Conservation (phyloP, 1,140 invertebrate species). For the Zaprionus lachaisei region DNA sequence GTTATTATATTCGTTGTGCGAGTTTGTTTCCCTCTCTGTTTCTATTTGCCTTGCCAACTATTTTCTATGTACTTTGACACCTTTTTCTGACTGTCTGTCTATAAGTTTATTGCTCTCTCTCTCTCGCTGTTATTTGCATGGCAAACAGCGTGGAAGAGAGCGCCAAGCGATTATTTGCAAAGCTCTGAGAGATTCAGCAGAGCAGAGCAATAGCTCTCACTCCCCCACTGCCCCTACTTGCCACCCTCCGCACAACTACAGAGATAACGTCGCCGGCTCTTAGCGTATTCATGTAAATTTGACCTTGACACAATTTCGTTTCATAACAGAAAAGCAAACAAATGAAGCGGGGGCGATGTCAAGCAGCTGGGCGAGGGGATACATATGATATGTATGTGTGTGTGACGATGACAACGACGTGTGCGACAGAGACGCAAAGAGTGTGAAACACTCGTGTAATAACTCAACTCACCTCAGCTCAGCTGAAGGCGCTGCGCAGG, state of each 20-base stretch:
- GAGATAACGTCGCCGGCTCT: constrained; percentile 50
- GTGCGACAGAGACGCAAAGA: constrained; percentile 24
- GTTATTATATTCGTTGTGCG: background rate
- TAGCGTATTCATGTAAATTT: constrained; percentile 81
- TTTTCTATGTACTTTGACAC: constrained; percentile 67
- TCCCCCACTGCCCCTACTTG: constrained; percentile 8
- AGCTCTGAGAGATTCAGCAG: constrained; percentile 55
- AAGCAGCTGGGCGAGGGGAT: constrained; percentile 51
- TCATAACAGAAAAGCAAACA: constrained; percentile 80
- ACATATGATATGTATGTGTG: constrained; percentile 6
- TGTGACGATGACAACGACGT: constrained; percentile 48
- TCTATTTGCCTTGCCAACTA: constrained; percentile 29
- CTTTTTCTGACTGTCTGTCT: constrained; percentile 23
- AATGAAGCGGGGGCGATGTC: constrained; percentile 65
- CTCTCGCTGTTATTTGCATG: constrained; percentile 42
- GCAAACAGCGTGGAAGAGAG: constrained; percentile 41
- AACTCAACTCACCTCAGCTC: constrained; percentile 68
- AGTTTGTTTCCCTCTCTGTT: constrained; percentile 18
- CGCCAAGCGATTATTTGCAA: constrained; percentile 54
- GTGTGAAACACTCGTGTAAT: constrained; percentile 68
- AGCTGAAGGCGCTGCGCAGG: constrained; percentile 4
- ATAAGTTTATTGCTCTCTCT: constrained; percentile 33
- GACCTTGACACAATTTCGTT: constrained; percentile 81
- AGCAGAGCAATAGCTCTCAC: background rate
- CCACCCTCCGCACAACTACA: background rate